Conservation (phyloP, 1,140 invertebrate genomes). For the Sitophilus oryzae region DNA sequence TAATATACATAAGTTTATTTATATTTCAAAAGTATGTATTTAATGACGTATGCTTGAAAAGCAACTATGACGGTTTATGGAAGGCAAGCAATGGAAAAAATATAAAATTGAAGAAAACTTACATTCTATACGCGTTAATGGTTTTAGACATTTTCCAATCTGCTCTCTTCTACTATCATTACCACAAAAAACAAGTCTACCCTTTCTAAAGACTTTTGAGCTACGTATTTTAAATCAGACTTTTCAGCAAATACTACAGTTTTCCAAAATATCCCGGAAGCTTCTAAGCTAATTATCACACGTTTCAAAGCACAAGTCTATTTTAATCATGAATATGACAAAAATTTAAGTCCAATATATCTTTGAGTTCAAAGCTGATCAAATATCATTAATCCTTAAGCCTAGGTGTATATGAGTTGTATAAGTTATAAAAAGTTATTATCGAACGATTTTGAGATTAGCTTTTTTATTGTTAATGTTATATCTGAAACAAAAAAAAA, state of each 20-base stretch:
- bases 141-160: constrained; percentile 54
- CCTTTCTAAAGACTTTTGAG: constrained; percentile 15
- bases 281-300: constrained; percentile 4
- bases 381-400: neutral
- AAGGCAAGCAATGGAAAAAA: constrained; percentile 27
- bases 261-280: constrained; percentile 8
- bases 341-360: too few relatives aligned
- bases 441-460: constrained; percentile 12
- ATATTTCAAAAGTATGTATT: too few relatives aligned
- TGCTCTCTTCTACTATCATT: constrained; percentile 25
- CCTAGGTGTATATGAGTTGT: neutral
- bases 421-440: constrained; percentile 19
- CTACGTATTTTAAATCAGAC: constrained; percentile 12
- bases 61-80: too few relatives aligned
- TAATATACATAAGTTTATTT: too few relatives aligned
- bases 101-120: constrained; percentile 43
- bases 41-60: too few relatives aligned
- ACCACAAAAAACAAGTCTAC: constrained; percentile 6
- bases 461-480: constrained; percentile 4
- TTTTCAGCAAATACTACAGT: constrained; percentile 17
- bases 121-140: constrained; percentile 61
- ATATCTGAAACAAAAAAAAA: constrained; percentile 17
- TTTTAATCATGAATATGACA: too few relatives aligned
- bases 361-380: too few relatives aligned
- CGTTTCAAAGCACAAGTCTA: constrained; percentile 1